Base-by-base conservation (phyloP, 37 sponge, comb jelly and placozoan species). In the Oopsacas minuta region DNA sequence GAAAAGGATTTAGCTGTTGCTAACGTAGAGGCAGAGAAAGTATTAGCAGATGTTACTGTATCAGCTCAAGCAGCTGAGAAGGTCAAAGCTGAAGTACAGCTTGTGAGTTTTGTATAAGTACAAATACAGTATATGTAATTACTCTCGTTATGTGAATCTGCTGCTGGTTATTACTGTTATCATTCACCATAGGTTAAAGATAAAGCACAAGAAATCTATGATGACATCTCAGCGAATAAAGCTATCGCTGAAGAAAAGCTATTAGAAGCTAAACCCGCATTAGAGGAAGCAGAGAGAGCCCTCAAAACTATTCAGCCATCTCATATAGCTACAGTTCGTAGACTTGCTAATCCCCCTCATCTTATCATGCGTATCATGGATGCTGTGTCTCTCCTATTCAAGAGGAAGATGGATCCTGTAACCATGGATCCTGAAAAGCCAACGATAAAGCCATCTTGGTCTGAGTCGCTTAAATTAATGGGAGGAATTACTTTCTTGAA, bases 351-450 rank as follows among this genome's bases (percentile, higher is more conserved):
- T 37, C 99, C 99, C 23, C 99, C 99, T 51, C 96, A 98, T 82
- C 96, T 98, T 49, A 98, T 98, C 89, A 93, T 93, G 99, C 82
- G 99, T 37, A 98, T 98, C 82, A 98, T 98, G 99, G 99, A 98
- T 87, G 91, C 91, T 87, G 94, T 88, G 0, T 53, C 91, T 39
- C 81, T 98, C 39, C 90, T 98, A 30, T 98, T 98, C 82, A 89
- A 90, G 61, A 90, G 90, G 52, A 86, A 81, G 61, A 83, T 98
- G 36, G 92, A 98, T 42, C 39, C 90, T 0, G 49, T 91, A 5
- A 38, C 85, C 22, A 83, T 84, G 23, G 99, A 98, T 52, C 99
- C 91, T 15, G 96, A 98, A 23, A 88, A 83, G 52, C 96, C 96
- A 20, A 52, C 91, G n/a, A 89, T 90, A 39, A 95, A 93, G 75